Conservation (phyloP, 2,888 invertebrate species). For the Idaea dimidiata region DNA sequence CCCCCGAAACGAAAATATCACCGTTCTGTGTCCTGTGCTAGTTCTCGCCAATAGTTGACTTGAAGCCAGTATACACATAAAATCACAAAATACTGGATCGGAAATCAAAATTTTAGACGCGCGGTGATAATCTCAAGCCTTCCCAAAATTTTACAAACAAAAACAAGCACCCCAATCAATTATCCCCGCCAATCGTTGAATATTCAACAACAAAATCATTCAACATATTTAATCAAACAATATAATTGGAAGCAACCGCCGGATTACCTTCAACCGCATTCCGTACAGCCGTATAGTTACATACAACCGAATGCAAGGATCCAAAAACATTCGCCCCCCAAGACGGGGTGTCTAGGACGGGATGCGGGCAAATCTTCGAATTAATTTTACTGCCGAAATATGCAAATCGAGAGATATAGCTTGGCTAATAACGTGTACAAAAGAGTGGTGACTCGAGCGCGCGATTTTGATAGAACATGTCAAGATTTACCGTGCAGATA, state of each 20-base stretch:
- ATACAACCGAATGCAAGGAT: slow-evolving; percentile 70
- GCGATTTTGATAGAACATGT: slow-evolving; percentile 45
- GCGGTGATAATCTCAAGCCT: not conserved
- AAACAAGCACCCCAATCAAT: slow-evolving; percentile 1
- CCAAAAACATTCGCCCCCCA: slow-evolving; percentile 63
- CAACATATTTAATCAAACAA: slow-evolving; percentile 39
- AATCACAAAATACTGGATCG: not conserved
- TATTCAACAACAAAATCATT: slow-evolving; percentile 11
- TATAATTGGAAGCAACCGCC: slow-evolving; percentile 45
- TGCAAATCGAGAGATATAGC: slow-evolving; percentile 79
- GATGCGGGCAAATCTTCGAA: slow-evolving; percentile 81
- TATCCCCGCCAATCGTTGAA: not conserved
- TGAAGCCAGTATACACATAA: too few species aligned
- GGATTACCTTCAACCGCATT: slow-evolving; percentile 42
- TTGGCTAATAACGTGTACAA: slow-evolving; percentile 80
- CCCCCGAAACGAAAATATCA: too few species aligned
- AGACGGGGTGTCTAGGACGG: slow-evolving; percentile 57
- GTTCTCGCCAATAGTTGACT: too few species aligned
- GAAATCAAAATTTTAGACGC: not conserved
- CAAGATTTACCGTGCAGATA: slow-evolving; percentile 28
- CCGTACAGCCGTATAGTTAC: slow-evolving; percentile 59
- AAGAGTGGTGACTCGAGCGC: slow-evolving; percentile 76
- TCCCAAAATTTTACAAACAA: not conserved
- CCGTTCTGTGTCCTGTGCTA: too few species aligned
- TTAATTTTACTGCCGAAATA: slow-evolving; percentile 82